Conservation (phyloP, 2,888 invertebrate species). For the Pammene fasciana region DNA sequence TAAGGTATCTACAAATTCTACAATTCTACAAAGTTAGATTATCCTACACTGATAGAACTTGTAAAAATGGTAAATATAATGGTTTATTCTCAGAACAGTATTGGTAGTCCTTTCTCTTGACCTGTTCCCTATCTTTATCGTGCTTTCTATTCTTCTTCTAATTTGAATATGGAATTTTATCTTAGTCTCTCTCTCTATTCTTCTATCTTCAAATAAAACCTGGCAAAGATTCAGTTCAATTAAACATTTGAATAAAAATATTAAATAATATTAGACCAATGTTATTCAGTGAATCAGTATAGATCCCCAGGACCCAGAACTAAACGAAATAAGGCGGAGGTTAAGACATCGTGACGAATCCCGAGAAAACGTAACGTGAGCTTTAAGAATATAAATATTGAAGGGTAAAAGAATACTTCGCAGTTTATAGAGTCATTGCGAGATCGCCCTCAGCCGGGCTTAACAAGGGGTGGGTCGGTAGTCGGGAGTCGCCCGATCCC, state of each 20-base stretch:
- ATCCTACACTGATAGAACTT: too few species aligned
- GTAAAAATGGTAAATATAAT: too few species aligned
- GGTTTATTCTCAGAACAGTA: too few species aligned
- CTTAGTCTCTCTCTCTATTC: background rate
- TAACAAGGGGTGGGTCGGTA: constrained; percentile 41
- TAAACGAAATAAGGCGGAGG: background rate
- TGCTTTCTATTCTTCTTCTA: too few species aligned
- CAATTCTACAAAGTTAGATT: too few species aligned
- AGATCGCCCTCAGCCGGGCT: constrained; percentile 31
- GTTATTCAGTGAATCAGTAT: constrained; percentile 6
- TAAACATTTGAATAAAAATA: background rate
- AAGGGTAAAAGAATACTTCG: constrained; percentile 30
- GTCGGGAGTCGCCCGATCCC: constrained; percentile 9
- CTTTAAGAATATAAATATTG: constrained; percentile 4
- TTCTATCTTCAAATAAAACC: constrained; percentile 23
- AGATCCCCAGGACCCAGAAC: constrained; percentile 2
- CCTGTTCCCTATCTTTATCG: too few species aligned
- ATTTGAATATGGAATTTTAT: too few species aligned
- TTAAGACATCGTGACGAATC: constrained; percentile 2
- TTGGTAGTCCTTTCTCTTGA: too few species aligned
- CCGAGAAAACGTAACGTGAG: background rate
- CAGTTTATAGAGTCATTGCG: constrained; percentile 38
- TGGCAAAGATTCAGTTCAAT: constrained; percentile 18
- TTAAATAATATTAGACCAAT: background rate
- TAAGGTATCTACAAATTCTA: too few species aligned